These are phyloP conservation scores for Euwallacea fornicatus DNA, from an alignment of 1,140 invertebrate genomes.

Conservation along the genomic window DNA sequence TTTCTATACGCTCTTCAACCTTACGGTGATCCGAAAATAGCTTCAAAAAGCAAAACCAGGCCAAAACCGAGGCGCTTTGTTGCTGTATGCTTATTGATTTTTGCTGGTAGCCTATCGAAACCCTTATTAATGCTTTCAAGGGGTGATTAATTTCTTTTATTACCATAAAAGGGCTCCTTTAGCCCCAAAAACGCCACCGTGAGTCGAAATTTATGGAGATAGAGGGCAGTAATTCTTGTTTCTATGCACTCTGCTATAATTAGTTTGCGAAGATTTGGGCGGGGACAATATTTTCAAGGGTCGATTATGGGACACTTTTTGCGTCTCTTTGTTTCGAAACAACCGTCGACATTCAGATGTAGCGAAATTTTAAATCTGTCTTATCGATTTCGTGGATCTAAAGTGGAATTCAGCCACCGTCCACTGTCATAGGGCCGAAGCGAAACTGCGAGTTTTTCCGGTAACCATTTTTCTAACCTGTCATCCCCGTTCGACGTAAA, in stretches of 20 bases:
- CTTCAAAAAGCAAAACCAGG: slow-evolving; percentile 16
- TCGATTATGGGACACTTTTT: no score
- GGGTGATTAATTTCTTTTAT: slow-evolving; percentile 25
- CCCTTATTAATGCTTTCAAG: slow-evolving; percentile 25
- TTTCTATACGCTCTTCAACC: no score
- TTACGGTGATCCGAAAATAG: slow-evolving; percentile 1
- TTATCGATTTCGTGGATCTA: no score
- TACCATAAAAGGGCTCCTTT: slow-evolving; percentile 15
- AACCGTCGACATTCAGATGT: no score
- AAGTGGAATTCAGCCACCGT: background rate
- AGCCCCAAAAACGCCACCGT: background rate
- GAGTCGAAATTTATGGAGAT: no score
- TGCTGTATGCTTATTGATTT: slow-evolving; percentile 26
- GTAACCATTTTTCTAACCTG: slow-evolving; percentile 27
- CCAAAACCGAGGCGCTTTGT: slow-evolving; percentile 18
- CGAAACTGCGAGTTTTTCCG: background rate
- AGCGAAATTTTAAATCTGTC: no score
- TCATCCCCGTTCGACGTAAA: slow-evolving; percentile 36
- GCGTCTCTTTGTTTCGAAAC: no score
- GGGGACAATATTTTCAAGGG: no score
- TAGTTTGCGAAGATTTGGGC: no score
- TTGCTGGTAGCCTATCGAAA: slow-evolving; percentile 20
- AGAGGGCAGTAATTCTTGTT: no score
- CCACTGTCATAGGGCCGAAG: slow-evolving; percentile 1
- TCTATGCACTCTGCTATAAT: no score